phyloP scores from a whole-genome alignment of 2,888 invertebrate genomes.

The Cataglyphis altisquamis region DNA sequence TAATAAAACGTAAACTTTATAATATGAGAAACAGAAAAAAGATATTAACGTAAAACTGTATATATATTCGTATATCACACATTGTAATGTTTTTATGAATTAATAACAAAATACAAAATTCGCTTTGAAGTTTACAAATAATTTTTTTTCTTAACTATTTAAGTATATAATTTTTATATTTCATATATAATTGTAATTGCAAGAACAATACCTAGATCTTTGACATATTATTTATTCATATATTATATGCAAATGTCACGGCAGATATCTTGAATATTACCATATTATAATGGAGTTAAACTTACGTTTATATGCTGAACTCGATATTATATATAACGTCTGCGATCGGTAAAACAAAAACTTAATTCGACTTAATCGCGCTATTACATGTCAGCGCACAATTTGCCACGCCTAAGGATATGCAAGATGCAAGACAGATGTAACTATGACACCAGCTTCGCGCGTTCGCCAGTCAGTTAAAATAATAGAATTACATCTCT shows the following conservation, averaged over 20 bases:
- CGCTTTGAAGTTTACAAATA: background rate
- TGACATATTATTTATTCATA: slow-evolving; percentile 3
- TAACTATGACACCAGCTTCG: slow-evolving; percentile 60
- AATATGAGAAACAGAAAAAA: background rate
- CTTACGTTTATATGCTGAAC: slow-evolving; percentile 34
- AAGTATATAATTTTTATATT: background rate
- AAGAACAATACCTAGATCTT: background rate
- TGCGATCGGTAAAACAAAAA: slow-evolving; percentile 46
- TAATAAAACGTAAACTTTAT: background rate
- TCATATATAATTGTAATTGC: background rate
- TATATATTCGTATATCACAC: background rate
- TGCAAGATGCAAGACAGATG: slow-evolving; percentile 54
- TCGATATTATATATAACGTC: slow-evolving; percentile 39
- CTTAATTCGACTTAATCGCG: slow-evolving; percentile 66
- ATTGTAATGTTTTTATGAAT: background rate
- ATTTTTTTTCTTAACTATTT: background rate
- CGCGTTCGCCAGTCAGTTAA: slow-evolving; percentile 60
- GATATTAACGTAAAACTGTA: background rate
- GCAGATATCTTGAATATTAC: background rate
- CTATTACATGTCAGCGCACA: slow-evolving; percentile 63
- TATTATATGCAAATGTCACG: background rate
- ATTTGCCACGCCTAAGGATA: slow-evolving; percentile 65
- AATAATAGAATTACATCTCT: slow-evolving; percentile 60
- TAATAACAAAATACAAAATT: background rate
- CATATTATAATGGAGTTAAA: background rate